Conservation (phyloP, 1,140 invertebrate species). For the Periplaneta americana region DNA sequence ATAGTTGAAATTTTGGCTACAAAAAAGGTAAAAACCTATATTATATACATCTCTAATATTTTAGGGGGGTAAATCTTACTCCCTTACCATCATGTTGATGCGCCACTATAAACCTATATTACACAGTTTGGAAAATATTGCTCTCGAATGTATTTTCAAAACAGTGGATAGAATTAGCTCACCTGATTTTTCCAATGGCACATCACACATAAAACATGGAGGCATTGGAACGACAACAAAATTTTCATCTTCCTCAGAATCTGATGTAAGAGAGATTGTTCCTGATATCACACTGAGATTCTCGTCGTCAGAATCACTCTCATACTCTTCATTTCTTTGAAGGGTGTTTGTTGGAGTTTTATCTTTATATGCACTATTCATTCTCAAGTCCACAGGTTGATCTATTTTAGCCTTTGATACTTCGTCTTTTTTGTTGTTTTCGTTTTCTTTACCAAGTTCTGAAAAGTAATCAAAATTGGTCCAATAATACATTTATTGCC, state of each 20-base stretch:
- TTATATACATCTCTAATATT: too few species aligned
- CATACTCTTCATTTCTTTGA: constrained; percentile 8
- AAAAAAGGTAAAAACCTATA: too few species aligned
- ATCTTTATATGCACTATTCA: not conserved
- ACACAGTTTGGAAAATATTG: too few species aligned
- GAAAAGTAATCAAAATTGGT: too few species aligned
- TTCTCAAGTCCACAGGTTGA: not conserved
- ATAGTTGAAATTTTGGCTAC: too few species aligned
- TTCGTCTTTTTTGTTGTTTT: not conserved
- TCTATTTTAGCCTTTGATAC: not conserved
- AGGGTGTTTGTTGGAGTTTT: not conserved
- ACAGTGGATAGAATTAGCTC: not conserved
- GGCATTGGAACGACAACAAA: constrained; percentile 25
- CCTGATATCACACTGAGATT: constrained; percentile 22
- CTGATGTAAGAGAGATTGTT: constrained; percentile 5
- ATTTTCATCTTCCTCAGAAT: constrained; percentile 23
- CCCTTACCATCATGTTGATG: too few species aligned
- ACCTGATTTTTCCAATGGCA: not conserved
- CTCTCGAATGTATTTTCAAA: not conserved
- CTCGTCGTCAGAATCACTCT: constrained; percentile 20
- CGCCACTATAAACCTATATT: too few species aligned
- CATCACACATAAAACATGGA: constrained; percentile 3
- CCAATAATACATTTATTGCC: too few species aligned
- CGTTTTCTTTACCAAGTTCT: not conserved
- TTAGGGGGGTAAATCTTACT: too few species aligned